Evolutionary conservation across 2,113 vertebrate genomes (phyloP).

Genomic region (Emydocephalus ijimae): DNA sequence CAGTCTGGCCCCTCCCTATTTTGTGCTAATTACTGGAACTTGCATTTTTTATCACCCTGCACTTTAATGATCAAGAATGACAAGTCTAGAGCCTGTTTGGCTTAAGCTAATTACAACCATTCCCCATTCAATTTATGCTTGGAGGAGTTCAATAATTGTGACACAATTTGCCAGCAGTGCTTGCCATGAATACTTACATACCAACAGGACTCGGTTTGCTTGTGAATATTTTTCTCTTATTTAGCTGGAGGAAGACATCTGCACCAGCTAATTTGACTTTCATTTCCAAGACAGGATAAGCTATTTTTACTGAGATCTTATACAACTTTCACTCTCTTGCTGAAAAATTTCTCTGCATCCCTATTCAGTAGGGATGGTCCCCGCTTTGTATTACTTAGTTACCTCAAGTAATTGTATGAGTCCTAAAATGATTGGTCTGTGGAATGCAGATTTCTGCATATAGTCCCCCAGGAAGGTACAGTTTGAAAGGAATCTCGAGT

Average conservation of each 20-base stretch:
- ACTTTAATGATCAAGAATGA: constrained; percentile 61
- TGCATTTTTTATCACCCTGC: constrained; percentile 44
- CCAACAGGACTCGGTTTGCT: constrained; percentile 30
- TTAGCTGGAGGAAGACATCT: not conserved
- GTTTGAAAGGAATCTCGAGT: not conserved
- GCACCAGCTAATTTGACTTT: not conserved
- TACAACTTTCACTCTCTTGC: not conserved
- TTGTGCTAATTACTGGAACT: constrained; percentile 53
- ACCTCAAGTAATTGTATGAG: not conserved
- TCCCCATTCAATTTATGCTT: constrained; percentile 47
- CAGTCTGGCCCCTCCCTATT: constrained; percentile 32
- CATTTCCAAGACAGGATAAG: not conserved
- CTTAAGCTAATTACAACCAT: constrained; percentile 59
- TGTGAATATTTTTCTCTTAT: constrained; percentile 17
- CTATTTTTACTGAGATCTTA: not conserved
- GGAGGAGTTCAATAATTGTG: constrained; percentile 46
- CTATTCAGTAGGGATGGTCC: not conserved
- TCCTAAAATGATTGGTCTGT: not conserved
- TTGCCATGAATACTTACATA: constrained; percentile 39
- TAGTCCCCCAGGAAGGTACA: no score
- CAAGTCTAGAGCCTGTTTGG: constrained; percentile 52
- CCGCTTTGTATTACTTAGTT: not conserved
- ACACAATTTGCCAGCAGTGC: constrained; percentile 41
- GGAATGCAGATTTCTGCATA: not conserved
- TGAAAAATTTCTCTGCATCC: not conserved